These are phyloP conservation scores for Sebastes baramenuke DNA, from an alignment of 2,797 vertebrate species.

Conservation along the genomic window DNA sequence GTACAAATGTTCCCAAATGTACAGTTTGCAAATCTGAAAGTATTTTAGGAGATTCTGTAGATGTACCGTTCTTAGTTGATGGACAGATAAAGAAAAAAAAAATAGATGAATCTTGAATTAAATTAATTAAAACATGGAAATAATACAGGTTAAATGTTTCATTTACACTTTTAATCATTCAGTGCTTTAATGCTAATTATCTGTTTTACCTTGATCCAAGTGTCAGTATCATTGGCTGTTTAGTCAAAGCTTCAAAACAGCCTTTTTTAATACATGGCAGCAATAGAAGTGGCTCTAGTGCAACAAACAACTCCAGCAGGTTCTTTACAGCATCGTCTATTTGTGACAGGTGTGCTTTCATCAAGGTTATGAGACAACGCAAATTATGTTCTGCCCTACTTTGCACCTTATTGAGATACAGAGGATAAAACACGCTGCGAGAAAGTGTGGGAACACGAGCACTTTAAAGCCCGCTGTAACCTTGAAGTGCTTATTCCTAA, in stretches of 20 bases:
- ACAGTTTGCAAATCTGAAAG: conserved; percentile 8
- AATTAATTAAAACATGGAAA: neutral
- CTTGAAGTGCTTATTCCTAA: conserved; percentile 61
- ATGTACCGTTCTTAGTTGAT: neutral
- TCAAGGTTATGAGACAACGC: conserved; percentile 34
- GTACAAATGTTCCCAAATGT: conserved; percentile 35
- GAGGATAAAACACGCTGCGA: conserved; percentile 1
- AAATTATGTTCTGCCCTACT: conserved; percentile 23
- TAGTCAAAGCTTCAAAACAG: neutral
- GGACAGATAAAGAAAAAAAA: neutral
- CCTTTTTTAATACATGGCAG: neutral
- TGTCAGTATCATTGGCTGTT: too few species aligned
- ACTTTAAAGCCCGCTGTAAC: conserved; percentile 49
- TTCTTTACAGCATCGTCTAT: neutral
- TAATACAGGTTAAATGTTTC: neutral
- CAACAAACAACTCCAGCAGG: neutral
- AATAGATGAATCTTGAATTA: neutral
- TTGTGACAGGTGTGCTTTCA: neutral
- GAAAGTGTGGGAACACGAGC: conserved; percentile 47
- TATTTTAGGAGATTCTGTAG: neutral
- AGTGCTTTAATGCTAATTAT: neutral
- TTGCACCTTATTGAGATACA: conserved; percentile 13
- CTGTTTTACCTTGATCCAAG: neutral
- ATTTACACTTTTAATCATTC: neutral
- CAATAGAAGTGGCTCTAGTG: neutral